Conservation (phyloP, 2,888 invertebrate species). For the Pseudococcus viburni region DNA sequence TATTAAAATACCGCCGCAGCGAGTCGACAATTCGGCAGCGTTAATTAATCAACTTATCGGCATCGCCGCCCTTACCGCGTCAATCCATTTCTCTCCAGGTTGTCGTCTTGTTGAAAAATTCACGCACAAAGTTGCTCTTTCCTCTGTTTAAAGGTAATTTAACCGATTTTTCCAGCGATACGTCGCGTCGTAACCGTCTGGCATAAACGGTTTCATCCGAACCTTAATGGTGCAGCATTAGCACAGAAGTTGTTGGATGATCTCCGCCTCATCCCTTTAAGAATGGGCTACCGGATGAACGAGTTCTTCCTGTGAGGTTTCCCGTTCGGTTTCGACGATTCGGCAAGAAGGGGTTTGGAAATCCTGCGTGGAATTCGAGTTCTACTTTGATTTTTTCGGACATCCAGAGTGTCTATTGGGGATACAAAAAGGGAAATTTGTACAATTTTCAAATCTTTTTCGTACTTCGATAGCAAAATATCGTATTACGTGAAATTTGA, state of each 20-base stretch:
- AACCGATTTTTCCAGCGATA: neutral
- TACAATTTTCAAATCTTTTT: no score
- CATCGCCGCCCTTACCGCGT: neutral
- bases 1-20: neutral
- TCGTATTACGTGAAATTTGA: no score
- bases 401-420: no score
- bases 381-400: no score
- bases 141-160: neutral
- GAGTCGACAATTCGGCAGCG: constrained; percentile 18
- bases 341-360: neutral
- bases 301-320: neutral
- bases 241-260: no score
- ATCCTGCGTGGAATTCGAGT: no score
- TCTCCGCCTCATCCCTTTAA: no score
- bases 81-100: neutral
- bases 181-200: no score
- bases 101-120: neutral
- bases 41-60: constrained; percentile 43
- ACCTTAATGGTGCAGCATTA: no score
- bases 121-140: neutral
- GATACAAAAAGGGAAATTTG: no score
- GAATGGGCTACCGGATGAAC: neutral
- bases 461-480: no score
- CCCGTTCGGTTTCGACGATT: neutral
- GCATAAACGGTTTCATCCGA: no score